Evolutionary conservation across 2,113 vertebrate genomes (phyloP).

Genomic region (Amphilophus citrinellus): DNA sequence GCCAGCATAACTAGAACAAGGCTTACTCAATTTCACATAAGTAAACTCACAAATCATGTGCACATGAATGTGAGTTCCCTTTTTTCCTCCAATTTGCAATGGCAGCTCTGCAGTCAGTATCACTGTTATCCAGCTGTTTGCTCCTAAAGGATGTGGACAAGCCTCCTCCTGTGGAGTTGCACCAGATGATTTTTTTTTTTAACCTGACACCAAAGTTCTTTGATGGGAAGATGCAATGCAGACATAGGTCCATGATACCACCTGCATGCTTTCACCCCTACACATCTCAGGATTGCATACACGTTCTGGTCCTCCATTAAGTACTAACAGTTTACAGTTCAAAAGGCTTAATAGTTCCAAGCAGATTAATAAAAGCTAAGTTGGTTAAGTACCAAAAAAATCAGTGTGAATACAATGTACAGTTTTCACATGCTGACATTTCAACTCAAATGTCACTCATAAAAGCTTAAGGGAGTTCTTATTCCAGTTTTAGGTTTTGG

Average conservation of each 20-base stretch:
- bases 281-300: background rate
- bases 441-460: conserved; percentile 1
- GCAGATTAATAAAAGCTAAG: conserved; percentile 16
- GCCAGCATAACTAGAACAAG: conserved; percentile 52
- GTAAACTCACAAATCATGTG: conserved; percentile 36
- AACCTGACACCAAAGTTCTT: conserved; percentile 12
- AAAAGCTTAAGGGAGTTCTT: conserved; percentile 12
- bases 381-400: conserved; percentile 12
- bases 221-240: background rate
- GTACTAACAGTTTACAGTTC: background rate
- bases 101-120: conserved; percentile 19
- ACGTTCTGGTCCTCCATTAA: conserved; percentile 1
- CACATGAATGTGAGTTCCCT: background rate
- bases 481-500: conserved; percentile 29
- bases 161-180: conserved; percentile 7
- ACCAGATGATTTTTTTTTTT: background rate
- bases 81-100: conserved; percentile 21
- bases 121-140: background rate
- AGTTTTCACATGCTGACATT: background rate
- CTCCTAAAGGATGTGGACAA: background rate
- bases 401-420: conserved; percentile 3
- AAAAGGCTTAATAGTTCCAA: background rate
- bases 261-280: background rate
- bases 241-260: background rate
- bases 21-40: conserved; percentile 38